Conservation (phyloP, 2,888 invertebrate genomes). For the Microctonus aethiopoides region DNA sequence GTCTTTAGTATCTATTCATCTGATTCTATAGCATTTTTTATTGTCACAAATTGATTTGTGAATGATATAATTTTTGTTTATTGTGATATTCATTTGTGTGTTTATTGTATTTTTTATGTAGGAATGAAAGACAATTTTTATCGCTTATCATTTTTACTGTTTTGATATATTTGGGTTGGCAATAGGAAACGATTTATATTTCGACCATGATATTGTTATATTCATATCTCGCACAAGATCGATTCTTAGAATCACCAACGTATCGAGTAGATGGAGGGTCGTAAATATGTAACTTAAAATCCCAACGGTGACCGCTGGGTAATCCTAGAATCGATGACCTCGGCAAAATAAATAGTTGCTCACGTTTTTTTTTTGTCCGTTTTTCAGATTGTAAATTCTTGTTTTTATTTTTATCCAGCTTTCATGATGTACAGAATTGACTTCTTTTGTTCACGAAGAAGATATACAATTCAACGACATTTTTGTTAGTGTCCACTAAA, state of each 20-base stretch:
- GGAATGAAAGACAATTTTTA: background rate
- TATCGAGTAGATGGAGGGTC: background rate
- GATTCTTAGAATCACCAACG: background rate
- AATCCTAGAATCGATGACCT: constrained; percentile 18
- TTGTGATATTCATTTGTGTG: background rate
- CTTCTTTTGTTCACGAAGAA: background rate
- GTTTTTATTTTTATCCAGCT: background rate
- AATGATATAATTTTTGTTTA: background rate
- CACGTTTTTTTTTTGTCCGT: background rate
- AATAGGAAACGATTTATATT: background rate
- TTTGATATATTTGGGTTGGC: background rate
- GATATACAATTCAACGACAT: background rate
- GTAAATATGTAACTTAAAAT: constrained; percentile 15
- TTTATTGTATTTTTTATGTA: background rate
- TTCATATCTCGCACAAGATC: background rate
- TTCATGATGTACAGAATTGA: too few relatives aligned
- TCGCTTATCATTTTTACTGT: background rate
- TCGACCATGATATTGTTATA: background rate
- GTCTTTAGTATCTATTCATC: background rate
- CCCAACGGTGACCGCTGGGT: constrained; percentile 2
- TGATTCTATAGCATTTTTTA: background rate
- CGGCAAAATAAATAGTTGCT: constrained; percentile 7
- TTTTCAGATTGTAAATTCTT: background rate
- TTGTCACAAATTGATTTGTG: background rate
- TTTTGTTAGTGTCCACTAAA: background rate